Evolutionary conservation across 2,113 vertebrate species (phyloP).

Genomic region (Neolamprologus modestus): DNA sequence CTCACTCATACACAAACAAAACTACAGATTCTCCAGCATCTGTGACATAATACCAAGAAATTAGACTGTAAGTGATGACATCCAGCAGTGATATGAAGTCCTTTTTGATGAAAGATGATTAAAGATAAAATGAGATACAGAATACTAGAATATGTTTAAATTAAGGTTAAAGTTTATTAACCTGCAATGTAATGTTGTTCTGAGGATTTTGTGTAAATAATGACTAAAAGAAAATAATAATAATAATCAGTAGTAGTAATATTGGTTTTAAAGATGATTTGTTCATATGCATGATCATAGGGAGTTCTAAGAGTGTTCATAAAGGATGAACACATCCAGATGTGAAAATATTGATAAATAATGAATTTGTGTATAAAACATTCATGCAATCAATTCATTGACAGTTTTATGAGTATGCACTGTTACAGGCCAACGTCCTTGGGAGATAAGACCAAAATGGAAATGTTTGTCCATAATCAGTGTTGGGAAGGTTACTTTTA

Average conservation of each 20-base stretch:
- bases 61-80: background rate
- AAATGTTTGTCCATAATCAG: background rate
- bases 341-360: background rate
- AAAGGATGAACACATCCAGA: background rate
- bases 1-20: background rate
- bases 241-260: background rate
- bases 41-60: background rate
- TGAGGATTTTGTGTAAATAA: background rate
- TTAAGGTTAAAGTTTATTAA: background rate
- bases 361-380: background rate
- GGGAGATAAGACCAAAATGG: background rate
- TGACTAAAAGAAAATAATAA: background rate
- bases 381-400: background rate
- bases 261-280: background rate
- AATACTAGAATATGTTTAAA: background rate
- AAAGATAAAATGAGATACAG: background rate
- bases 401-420: background rate
- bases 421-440: background rate
- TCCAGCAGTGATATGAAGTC: background rate
- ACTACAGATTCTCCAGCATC: background rate
- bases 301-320: background rate
- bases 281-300: background rate
- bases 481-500: background rate
- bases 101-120: background rate
- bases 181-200: background rate